Percentiles rank a stretch among this genome's conserved stretches.
phyloP scores from a whole-genome alignment of 2,797 vertebrate species.

The Acrossocheilus fasciatus region DNA sequence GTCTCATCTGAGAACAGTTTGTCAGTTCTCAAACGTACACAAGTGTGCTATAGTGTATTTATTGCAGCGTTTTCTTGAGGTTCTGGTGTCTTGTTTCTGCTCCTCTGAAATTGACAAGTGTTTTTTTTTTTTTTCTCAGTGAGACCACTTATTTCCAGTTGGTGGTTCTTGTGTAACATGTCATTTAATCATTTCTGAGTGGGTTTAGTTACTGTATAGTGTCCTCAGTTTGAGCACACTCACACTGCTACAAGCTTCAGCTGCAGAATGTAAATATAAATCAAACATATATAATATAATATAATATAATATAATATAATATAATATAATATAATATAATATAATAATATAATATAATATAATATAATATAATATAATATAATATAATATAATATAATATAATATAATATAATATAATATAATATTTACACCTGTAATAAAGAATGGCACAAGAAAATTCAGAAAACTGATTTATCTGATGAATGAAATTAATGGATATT shows the following conservation, averaged over 20 bases:
- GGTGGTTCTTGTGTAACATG: conserved; percentile 73
- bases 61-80: conserved; percentile 25
- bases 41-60: conserved; percentile 21
- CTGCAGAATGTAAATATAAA: not conserved
- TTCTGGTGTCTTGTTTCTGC: conserved; percentile 55
- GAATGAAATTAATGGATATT: conserved; percentile 57
- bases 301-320: too few relatives aligned
- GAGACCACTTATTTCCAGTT: conserved; percentile 71
- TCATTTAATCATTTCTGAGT: conserved; percentile 71
- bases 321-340: too few relatives aligned
- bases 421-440: not conserved
- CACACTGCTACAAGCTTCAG: conserved; percentile 25
- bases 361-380: not conserved
- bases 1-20: not conserved
- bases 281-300: not conserved
- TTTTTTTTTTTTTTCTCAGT: conserved; percentile 66
- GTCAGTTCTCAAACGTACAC: conserved; percentile 22
- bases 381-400: too few relatives aligned
- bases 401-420: not conserved
- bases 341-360: too few relatives aligned
- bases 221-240: conserved; percentile 50
- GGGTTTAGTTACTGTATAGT: conserved; percentile 67
- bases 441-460: not conserved
- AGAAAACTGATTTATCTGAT: conserved; percentile 37
- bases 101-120: conserved; percentile 70